phyloP scores from a whole-genome alignment of 2,113 vertebrate species.

The Potamarius usumacintae region DNA sequence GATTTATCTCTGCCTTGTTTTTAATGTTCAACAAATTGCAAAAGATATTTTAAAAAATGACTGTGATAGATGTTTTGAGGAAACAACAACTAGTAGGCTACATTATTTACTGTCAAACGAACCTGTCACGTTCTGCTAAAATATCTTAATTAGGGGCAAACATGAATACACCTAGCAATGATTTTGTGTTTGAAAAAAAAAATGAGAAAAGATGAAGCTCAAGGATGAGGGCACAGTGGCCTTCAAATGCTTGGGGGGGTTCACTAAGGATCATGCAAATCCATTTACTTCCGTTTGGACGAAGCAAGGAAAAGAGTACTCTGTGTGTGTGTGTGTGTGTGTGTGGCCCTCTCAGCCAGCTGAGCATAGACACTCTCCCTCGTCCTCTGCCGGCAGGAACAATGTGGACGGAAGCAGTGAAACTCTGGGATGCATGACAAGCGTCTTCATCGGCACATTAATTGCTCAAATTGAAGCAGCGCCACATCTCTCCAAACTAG shows the following conservation, averaged over 20 bases:
- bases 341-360: constrained; percentile 24
- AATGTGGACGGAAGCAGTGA: constrained; percentile 85
- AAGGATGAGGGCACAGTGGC: constrained; percentile 54
- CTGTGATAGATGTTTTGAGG: constrained; percentile 8
- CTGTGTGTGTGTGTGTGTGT: constrained; percentile 40
- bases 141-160: constrained; percentile 41
- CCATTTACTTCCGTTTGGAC: constrained; percentile 65
- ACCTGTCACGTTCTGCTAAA: constrained; percentile 22
- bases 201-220: constrained; percentile 9
- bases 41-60: constrained; percentile 39
- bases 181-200: constrained; percentile 26
- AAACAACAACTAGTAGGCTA: not conserved
- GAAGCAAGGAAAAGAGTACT: constrained; percentile 53
- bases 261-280: constrained; percentile 63
- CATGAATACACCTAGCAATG: not conserved
- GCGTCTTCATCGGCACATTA: constrained; percentile 98
- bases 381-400: constrained; percentile 80
- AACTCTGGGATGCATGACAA: constrained; percentile 92
- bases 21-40: constrained; percentile 64
- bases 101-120: constrained; percentile 18
- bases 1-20: constrained; percentile 66
- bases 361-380: constrained; percentile 50
- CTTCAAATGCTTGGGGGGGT: constrained; percentile 36
- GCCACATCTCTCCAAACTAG: constrained; percentile 98
- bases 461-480: constrained; percentile 99